A percentile compares a stretch with the other conserved stretches of the same genome.
Evolutionary conservation across 2,888 invertebrate genomes (phyloP).

Genomic region (Callosobruchus maculatus): DNA sequence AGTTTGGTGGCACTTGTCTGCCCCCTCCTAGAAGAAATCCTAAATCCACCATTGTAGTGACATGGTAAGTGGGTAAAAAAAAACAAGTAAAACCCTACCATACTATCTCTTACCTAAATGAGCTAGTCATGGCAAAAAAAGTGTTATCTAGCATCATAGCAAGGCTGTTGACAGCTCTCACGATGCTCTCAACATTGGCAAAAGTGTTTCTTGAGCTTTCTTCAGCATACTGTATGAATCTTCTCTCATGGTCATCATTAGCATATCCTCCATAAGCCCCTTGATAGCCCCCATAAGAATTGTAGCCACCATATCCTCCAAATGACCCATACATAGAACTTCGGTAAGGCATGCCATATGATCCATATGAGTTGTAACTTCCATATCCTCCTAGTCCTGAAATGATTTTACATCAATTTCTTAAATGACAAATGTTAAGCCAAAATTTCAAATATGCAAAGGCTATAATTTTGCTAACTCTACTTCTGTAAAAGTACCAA

Average conservation of each 20-base stretch:
- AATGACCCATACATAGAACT: slow-evolving; percentile 32
- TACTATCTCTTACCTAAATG: slow-evolving; percentile 57
- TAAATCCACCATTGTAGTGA: too few relatives aligned
- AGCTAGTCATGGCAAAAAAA: slow-evolving; percentile 91
- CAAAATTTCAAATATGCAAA: too few relatives aligned
- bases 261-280: slow-evolving; percentile 34
- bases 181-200: slow-evolving; percentile 85
- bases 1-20: too few relatives aligned
- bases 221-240: slow-evolving; percentile 85
- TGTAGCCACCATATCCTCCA: slow-evolving; percentile 45
- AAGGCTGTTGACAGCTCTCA: slow-evolving; percentile 83
- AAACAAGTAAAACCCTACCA: too few relatives aligned
- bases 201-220: slow-evolving; percentile 91
- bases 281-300: slow-evolving; percentile 36
- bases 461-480: too few relatives aligned
- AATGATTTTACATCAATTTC: not conserved
- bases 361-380: slow-evolving; percentile 26
- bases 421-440: too few relatives aligned
- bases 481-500: too few relatives aligned
- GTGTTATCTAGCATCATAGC: slow-evolving; percentile 97
- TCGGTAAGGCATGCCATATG: slow-evolving; percentile 35
- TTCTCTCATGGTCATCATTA: slow-evolving; percentile 59
- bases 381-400: slow-evolving; percentile 3
- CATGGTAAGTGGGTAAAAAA: too few relatives aligned
- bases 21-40: too few relatives aligned